Evolutionary conservation across 2,797 vertebrate genomes (phyloP), one percentile per base, ranked within the genome.

Genomic region (Setipinna tenuifilis): DNA sequence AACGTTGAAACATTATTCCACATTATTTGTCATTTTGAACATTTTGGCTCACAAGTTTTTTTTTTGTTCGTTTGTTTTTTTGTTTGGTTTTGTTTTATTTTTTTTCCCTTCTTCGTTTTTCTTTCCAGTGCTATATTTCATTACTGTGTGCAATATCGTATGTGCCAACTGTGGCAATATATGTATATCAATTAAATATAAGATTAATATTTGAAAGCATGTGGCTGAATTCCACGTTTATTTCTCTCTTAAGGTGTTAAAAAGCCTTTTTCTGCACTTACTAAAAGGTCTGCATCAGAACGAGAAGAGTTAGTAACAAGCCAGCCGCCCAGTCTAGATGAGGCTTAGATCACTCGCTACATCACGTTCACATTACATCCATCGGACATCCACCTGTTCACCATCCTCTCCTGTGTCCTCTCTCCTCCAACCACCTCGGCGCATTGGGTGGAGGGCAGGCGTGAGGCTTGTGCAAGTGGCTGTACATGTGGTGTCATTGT

Each of bases 161-260:
- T 92, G 95, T 96, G 96, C 95, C 96, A 96, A 96, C 94, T 93
- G 92, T 94, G 96, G 95, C 95, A 96, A 94, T 95, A 95, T 95
- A 95, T 96, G 94, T 96, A 95, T 95, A 95, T 95, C 93, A 94
- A 96, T 96, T 96, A 95, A 96, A 96, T 95, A 95, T 94, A 95
- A 95, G 91, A 95, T 95, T 95, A 95, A 94, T 95, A 96, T 96
- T 95, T 95, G 94, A 95, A 95, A 94, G 94, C 94, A 95, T 95
- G 94, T 95, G 95, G 93, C 93, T 95, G 93, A 95, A 95, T 93
- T 95, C 94, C 95, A 96, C 94, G 92, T 95, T 95, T 94, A 90
- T 94, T 94, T 95, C 93, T 93, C 89, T 28, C 91, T 93, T 92
- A 90, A 93, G 93, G 92, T 93, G 92, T 94, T 90, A 35, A 90